These are phyloP conservation scores for Sitodiplosis mosellana DNA, from an alignment of 1,140 invertebrate species.

Conservation along the genomic window DNA sequence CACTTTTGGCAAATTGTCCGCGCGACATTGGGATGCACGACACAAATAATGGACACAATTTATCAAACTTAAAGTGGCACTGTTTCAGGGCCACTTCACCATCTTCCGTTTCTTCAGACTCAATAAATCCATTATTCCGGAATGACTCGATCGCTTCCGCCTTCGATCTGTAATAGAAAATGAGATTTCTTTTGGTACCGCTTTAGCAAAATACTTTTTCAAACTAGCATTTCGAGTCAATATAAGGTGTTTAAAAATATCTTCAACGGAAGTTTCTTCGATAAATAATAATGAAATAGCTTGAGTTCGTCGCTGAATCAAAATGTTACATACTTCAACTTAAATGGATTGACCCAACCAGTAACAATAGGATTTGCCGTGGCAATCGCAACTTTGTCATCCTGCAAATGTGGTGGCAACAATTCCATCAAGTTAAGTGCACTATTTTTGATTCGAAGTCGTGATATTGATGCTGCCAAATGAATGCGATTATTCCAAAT, in stretches of 20 bases:
- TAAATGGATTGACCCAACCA: constrained; percentile 57
- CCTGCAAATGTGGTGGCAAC: constrained; percentile 44
- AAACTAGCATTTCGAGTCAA: too few relatives aligned
- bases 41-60: constrained; percentile 50
- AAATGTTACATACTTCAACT: constrained; percentile 34
- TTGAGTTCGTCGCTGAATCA: too few relatives aligned
- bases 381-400: constrained; percentile 35
- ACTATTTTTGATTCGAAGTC: constrained; percentile 46
- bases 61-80: constrained; percentile 41
- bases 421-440: constrained; percentile 44
- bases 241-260: too few relatives aligned
- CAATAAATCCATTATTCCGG: constrained; percentile 14
- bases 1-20: constrained; percentile 18
- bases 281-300: too few relatives aligned
- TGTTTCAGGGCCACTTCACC: constrained; percentile 22
- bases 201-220: too few relatives aligned
- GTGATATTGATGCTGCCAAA: constrained; percentile 47
- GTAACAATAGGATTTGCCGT: constrained; percentile 39
- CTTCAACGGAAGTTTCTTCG: too few relatives aligned
- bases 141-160: constrained; percentile 13
- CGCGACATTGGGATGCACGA: constrained; percentile 34
- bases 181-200: too few relatives aligned
- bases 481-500: constrained; percentile 40
- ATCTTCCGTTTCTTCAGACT: constrained; percentile 14
- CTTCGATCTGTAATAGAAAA: constrained; percentile 12